These are phyloP conservation scores for Coturnix japonica DNA, from an alignment of 2,113 vertebrate species.

Conservation along the genomic window DNA sequence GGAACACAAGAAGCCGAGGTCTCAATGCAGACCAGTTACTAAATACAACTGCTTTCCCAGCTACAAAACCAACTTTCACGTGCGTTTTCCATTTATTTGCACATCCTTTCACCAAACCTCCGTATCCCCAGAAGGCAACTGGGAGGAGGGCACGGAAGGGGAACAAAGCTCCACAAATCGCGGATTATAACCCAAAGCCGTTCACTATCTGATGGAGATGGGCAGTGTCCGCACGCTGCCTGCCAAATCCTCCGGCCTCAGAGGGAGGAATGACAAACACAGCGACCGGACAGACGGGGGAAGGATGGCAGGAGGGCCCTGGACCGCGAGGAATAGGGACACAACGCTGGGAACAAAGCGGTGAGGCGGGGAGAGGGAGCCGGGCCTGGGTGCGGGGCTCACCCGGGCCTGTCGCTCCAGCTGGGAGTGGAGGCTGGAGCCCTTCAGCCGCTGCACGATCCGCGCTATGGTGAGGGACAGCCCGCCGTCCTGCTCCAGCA, in stretches of 20 bases:
- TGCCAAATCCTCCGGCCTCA: background rate
- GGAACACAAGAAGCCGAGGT: background rate
- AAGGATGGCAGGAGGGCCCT: no score
- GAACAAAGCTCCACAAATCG: background rate
- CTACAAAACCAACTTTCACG: background rate
- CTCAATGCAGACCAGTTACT: background rate
- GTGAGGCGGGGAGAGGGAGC: background rate
- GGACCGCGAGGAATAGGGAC: no score
- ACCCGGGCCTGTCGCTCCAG: slow-evolving; percentile 95
- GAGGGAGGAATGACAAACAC: background rate
- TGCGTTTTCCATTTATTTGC: background rate
- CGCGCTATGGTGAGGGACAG: slow-evolving; percentile 88
- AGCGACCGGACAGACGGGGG: no score
- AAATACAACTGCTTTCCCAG: background rate
- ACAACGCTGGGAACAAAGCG: slow-evolving; percentile 11
- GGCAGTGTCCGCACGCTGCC: background rate
- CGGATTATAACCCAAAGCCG: background rate
- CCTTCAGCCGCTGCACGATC: slow-evolving; percentile 88
- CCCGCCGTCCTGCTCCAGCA: slow-evolving; percentile 84
- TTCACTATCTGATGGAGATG: background rate
- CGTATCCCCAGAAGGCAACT: background rate
- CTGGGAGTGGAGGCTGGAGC: slow-evolving; percentile 89
- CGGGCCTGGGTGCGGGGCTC: slow-evolving; percentile 63
- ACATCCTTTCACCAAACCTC: background rate
- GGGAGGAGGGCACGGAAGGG: rapidly evolving